Conservation (phyloP, 2,113 vertebrate genomes). For the Sarotherodon lohbergeri region DNA sequence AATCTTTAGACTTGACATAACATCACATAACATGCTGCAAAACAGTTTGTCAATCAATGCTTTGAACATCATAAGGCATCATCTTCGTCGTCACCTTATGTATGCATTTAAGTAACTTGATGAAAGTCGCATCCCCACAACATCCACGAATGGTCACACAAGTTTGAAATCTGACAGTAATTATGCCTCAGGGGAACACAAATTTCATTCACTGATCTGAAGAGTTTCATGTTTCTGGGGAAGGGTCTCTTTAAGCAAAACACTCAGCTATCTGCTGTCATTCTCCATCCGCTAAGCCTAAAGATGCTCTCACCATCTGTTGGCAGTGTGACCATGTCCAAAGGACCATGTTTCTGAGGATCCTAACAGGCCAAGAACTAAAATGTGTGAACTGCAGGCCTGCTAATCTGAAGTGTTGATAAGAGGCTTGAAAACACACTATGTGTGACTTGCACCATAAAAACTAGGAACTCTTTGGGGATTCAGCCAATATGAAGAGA, state of each 20-base stretch:
- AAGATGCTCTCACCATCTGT: conserved; percentile 70
- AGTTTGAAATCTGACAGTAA: conserved; percentile 24
- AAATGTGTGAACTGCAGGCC: conserved; percentile 68
- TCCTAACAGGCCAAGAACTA: conserved; percentile 59
- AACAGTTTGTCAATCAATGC: neutral
- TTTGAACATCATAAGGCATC: neutral
- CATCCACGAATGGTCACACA: neutral
- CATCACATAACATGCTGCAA: neutral
- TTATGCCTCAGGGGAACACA: conserved; percentile 14
- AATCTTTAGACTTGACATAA: neutral
- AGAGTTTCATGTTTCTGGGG: neutral
- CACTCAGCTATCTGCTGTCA: neutral
- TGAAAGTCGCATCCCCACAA: neutral
- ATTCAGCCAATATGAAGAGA: conserved; percentile 20
- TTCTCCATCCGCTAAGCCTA: conserved; percentile 37
- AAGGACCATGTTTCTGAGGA: conserved; percentile 62
- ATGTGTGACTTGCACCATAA: conserved; percentile 46
- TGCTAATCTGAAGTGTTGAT: conserved; percentile 65
- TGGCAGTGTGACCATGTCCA: conserved; percentile 58
- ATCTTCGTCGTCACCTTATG: neutral
- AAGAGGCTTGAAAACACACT: conserved; percentile 62
- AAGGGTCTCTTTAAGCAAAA: neutral
- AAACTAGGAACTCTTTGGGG: conserved; percentile 22
- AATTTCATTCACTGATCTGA: neutral
- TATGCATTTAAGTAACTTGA: neutral